phyloP scores from a whole-genome alignment of 2,113 vertebrate species.

The Odontophorus gujanensis region DNA sequence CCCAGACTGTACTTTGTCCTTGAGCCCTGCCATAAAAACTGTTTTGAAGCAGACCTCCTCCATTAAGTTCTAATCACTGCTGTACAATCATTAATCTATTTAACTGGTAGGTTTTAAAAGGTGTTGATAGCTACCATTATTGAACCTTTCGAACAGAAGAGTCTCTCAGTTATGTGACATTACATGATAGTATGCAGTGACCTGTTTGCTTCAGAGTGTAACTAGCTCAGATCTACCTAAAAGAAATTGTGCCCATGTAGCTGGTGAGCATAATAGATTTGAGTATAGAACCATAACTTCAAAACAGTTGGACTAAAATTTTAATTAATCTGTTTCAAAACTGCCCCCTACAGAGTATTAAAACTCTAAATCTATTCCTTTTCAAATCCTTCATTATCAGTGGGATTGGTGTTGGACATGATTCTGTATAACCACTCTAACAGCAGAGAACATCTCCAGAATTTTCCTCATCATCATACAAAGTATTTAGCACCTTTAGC shows the following conservation, averaged over 20 bases:
- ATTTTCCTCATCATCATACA: neutral
- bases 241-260: neutral
- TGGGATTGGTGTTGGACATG: neutral
- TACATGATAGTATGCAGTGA: neutral
- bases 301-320: neutral
- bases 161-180: neutral
- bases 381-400: neutral
- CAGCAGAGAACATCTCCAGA: neutral
- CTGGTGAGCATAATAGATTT: neutral
- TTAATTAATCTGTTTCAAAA: conserved; percentile 53
- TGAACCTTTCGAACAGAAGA: neutral
- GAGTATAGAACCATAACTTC: neutral
- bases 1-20: neutral
- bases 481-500: neutral
- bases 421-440: neutral
- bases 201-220: neutral
- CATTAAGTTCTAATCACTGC: neutral
- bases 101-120: neutral
- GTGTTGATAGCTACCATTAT: neutral
- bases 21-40: neutral
- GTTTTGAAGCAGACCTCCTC: neutral
- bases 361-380: conserved; percentile 4
- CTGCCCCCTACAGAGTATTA: conserved; percentile 52
- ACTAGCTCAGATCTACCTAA: neutral
- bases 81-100: neutral